Base-by-base conservation (phyloP, 2,797 vertebrate species). In the Hapalemur alaotrensis region DNA sequence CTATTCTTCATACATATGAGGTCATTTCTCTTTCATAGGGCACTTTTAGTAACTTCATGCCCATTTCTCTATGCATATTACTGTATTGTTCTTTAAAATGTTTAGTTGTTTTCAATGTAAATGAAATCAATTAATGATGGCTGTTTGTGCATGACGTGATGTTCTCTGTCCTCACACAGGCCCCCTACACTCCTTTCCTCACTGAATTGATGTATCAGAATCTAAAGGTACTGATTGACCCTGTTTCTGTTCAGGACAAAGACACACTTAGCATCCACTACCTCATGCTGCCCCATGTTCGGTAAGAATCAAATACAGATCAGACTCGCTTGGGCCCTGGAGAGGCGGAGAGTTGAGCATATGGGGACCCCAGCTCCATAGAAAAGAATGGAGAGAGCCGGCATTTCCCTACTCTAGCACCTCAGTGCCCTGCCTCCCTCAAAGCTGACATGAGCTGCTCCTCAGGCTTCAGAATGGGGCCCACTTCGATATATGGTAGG, bases 201-300 rank as follows among this genome's bases (percentile, higher is more conserved):
- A 99, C 99, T 13, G 99, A 99, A 98, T 98, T 99, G 98, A 99
- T 99, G 99, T 99, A 99, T 98, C 99, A 99, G 98, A 99, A 99
- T 97, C 98, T 99, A 97, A 98, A 98, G 97, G 98, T 99, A 32
- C 99, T 99, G 98, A 99, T 99, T 15, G 99, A 99, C 98, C 99
- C 99, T 0, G 93, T 98, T 30, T 99, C 99, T 0, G 93, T 99
- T 84, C 99, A 99, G 94, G 99, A 99, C 78, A 99, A 99, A 98
- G 99, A 99, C 90, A 96, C 98, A 25, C 97, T 99, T 93, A 99
- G 99, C 98, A 99, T 99, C 97, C 99, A 99, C 98, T 99, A 99
- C 98, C 99, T 99, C 98, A 99, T 99, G 99, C 98, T 99, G 95
- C 99, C 99, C 50, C 99, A 99, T 96, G 99, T 99, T 98, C 99